phyloP scores from a whole-genome alignment of 2,888 invertebrate species.

The Ctenicera cuprea region DNA sequence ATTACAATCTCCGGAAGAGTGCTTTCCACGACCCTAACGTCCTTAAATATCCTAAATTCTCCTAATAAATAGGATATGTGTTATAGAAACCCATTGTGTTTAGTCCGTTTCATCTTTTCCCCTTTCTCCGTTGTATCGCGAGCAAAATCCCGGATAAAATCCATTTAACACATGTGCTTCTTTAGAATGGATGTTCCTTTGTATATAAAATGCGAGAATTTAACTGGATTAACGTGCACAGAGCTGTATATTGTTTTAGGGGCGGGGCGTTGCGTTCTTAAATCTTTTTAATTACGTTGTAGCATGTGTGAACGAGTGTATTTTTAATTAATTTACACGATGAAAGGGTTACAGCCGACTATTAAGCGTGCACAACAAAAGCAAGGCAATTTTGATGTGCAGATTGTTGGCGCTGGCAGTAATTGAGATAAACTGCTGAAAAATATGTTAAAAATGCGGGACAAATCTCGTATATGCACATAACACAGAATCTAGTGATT shows the following conservation, averaged over 20 bases:
- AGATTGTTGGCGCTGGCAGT: constrained; percentile 37
- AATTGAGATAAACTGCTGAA: constrained; percentile 43
- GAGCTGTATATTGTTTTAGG: constrained; percentile 38
- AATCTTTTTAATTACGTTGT: constrained; percentile 53
- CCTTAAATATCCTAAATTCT: constrained; percentile 37
- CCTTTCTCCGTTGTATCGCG: constrained; percentile 39
- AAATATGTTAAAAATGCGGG: constrained; percentile 35
- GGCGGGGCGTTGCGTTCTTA: constrained; percentile 39
- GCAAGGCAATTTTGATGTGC: constrained; percentile 37
- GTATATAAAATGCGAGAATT: constrained; percentile 38
- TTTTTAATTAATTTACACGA: constrained; percentile 50
- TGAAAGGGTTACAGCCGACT: constrained; percentile 39
- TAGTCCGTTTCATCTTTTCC: constrained; percentile 47
- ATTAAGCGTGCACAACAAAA: constrained; percentile 34
- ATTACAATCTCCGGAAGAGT: constrained; percentile 33
- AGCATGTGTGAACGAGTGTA: constrained; percentile 51
- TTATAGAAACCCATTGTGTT: constrained; percentile 44
- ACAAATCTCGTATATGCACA: constrained; percentile 9
- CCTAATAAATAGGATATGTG: constrained; percentile 40
- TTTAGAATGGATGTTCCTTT: constrained; percentile 50
- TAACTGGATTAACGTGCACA: constrained; percentile 46
- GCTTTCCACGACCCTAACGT: constrained; percentile 25
- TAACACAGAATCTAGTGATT: background rate
- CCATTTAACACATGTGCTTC: constrained; percentile 53
- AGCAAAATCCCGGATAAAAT: constrained; percentile 45